A percentile compares a stretch with the other conserved stretches of the same genome.
Conservation (phyloP, 1,140 invertebrate genomes). For the Calephelis nemesis region DNA sequence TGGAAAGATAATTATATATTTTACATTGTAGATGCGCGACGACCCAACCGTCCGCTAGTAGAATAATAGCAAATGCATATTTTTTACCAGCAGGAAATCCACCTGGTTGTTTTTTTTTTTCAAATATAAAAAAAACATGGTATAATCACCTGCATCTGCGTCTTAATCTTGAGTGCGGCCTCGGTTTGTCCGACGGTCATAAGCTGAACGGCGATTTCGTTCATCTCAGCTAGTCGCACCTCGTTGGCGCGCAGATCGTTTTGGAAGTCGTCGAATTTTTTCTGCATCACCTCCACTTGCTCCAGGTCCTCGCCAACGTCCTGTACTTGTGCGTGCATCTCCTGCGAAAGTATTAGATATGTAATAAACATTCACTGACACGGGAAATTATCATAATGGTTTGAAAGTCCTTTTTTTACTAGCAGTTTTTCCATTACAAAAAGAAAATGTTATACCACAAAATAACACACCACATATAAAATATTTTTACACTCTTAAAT, state of each 20-base stretch:
- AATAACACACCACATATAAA: not conserved
- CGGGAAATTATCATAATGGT: too few species aligned
- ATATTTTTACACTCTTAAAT: too few species aligned
- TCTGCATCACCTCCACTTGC: slow-evolving; percentile 99
- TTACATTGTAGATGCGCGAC: too few species aligned
- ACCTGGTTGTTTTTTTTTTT: too few species aligned
- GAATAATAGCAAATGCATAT: too few species aligned
- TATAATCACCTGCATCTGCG: slow-evolving; percentile 90
- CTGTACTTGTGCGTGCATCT: slow-evolving; percentile 93
- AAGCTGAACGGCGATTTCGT: slow-evolving; percentile 96
- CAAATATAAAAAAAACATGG: not conserved
- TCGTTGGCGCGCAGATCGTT: slow-evolving; percentile 98
- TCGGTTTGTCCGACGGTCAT: slow-evolving; percentile 98
- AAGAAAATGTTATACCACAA: not conserved
- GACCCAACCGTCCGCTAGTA: too few species aligned
- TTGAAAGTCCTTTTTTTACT: too few species aligned
- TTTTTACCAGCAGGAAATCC: too few species aligned
- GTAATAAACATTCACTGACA: too few species aligned
- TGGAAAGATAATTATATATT: too few species aligned
- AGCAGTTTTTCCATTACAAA: not conserved
- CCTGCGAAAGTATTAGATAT: slow-evolving; percentile 52
- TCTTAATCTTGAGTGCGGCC: slow-evolving; percentile 98
- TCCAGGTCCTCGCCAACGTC: slow-evolving; percentile 98
- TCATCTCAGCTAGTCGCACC: slow-evolving; percentile 97
- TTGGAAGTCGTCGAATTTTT: slow-evolving; percentile 99